Evolutionary conservation across 2,113 vertebrate species (phyloP).

Genomic region (Albula goreensis): DNA sequence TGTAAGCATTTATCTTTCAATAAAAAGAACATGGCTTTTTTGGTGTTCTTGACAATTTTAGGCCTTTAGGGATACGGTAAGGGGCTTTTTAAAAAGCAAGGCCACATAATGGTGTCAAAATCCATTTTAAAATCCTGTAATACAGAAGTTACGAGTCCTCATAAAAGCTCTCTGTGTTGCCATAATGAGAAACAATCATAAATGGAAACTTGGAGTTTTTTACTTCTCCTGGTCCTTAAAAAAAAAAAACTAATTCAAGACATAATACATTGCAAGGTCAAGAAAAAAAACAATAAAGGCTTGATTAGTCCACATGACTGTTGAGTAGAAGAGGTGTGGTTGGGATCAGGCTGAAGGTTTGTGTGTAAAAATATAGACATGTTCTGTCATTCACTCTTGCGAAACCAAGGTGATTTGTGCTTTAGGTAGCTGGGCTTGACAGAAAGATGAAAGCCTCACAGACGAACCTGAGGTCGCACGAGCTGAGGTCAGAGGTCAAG

Average conservation of each 20-base stretch:
- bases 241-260: conserved; percentile 33
- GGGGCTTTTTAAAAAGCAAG: conserved; percentile 65
- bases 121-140: conserved; percentile 77
- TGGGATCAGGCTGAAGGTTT: background rate
- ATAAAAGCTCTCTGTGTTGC: conserved; percentile 72
- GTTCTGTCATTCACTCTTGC: background rate
- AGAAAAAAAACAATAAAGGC: conserved; percentile 18
- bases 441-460: conserved; percentile 24
- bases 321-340: conserved; percentile 26
- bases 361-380: background rate
- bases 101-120: conserved; percentile 74
- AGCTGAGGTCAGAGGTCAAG: conserved; percentile 56
- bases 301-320: conserved; percentile 31
- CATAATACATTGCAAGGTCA: conserved; percentile 1
- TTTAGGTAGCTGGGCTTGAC: conserved; percentile 39
- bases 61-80: conserved; percentile 60
- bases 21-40: conserved; percentile 75
- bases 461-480: background rate
- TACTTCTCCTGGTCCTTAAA: conserved; percentile 51
- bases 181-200: conserved; percentile 67
- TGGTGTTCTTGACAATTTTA: conserved; percentile 70
- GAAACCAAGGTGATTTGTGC: conserved; percentile 14
- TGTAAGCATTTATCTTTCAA: conserved; percentile 70
- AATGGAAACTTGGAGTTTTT: conserved; percentile 70
- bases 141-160: conserved; percentile 73